Evolutionary conservation across 2,113 vertebrate species (phyloP).

Genomic region (Speoplatyrhinus poulsoni): DNA sequence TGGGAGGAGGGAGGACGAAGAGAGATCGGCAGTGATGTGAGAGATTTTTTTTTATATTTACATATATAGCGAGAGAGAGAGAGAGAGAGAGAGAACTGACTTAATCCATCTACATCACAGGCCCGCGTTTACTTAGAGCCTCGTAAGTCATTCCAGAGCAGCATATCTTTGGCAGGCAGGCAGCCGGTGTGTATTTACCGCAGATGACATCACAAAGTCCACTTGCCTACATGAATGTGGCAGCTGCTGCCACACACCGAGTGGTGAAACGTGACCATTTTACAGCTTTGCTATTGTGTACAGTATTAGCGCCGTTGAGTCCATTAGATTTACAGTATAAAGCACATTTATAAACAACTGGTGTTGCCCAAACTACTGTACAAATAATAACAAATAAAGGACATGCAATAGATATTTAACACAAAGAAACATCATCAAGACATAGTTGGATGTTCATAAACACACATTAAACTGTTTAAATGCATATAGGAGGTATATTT

Average conservation of each 20-base stretch:
- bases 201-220: slow-evolving; percentile 65
- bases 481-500: no score
- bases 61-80: slow-evolving; percentile 20
- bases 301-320: no score
- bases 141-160: slow-evolving; percentile 38
- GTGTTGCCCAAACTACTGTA: no score
- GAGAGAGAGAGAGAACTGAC: slow-evolving; percentile 7
- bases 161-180: slow-evolving; percentile 48
- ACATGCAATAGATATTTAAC: no score
- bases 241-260: slow-evolving; percentile 59
- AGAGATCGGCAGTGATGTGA: slow-evolving; percentile 21
- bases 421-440: no score
- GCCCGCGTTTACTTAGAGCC: slow-evolving; percentile 27
- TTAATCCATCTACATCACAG: slow-evolving; percentile 12
- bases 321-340: no score
- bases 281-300: slow-evolving; percentile 24
- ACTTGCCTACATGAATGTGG: slow-evolving; percentile 61
- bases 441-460: no score
- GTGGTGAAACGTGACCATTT: slow-evolving; percentile 59
- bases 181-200: slow-evolving; percentile 64
- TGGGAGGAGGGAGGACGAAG: slow-evolving; percentile 53
- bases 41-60: not conserved
- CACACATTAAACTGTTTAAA: no score
- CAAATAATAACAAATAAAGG: no score
- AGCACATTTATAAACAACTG: no score